Conservation (phyloP, 2,888 invertebrate genomes). For the Idaea dimidiata region DNA sequence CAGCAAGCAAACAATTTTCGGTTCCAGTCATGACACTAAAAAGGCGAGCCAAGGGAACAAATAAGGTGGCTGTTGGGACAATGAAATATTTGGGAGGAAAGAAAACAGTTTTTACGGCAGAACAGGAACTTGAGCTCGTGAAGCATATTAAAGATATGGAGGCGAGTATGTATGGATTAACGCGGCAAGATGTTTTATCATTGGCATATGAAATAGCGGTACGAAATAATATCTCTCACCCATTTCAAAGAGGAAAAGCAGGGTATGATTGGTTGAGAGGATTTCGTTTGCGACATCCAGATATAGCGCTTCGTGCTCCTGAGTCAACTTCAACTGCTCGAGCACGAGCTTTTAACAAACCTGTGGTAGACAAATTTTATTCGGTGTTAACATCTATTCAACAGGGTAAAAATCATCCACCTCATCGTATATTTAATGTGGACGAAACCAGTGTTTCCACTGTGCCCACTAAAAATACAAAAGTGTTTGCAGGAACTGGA, state of each 20-base stretch:
- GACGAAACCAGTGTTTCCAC: conserved; percentile 20
- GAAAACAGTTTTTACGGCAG: conserved; percentile 26
- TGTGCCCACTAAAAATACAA: conserved; percentile 30
- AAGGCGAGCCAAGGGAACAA: conserved; percentile 22
- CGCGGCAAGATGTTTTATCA: conserved; percentile 12
- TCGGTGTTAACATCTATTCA: too few relatives aligned
- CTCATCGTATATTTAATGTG: too few relatives aligned
- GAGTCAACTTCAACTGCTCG: too few relatives aligned
- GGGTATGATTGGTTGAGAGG: conserved; percentile 27
- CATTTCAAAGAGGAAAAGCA: conserved; percentile 20
- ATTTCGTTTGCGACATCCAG: conserved; percentile 27
- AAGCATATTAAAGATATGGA: conserved; percentile 25
- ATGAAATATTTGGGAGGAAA: conserved; percentile 22
- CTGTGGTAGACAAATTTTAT: too few relatives aligned
- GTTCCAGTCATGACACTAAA: conserved; percentile 26
- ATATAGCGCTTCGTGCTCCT: conserved; percentile 26
- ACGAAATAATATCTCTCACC: too few relatives aligned
- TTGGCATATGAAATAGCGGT: conserved; percentile 14
- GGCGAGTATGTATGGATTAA: conserved; percentile 26
- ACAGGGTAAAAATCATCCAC: too few relatives aligned
- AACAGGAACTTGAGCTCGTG: conserved; percentile 26
- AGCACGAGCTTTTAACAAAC: too few relatives aligned
- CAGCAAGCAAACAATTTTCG: conserved; percentile 18
- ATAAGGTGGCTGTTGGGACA: conserved; percentile 20
- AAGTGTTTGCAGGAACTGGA: conserved; percentile 28